These are phyloP conservation scores for Sapayoa aenigma DNA, from an alignment of 2,113 vertebrate genomes.

Conservation along the genomic window DNA sequence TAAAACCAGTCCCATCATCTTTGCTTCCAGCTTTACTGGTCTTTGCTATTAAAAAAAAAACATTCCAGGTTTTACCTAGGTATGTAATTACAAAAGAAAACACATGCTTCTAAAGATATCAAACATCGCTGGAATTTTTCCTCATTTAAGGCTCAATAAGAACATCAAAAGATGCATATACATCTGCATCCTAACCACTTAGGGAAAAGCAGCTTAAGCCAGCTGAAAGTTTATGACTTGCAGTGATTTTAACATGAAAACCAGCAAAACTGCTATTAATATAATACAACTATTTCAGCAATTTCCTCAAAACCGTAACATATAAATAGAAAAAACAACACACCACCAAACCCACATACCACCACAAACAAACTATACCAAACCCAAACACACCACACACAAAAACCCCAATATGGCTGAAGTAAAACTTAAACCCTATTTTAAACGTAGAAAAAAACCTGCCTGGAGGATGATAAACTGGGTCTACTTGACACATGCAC, in stretches of 20 bases:
- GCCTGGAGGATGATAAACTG: neutral
- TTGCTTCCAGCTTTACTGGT: slow-evolving; percentile 82
- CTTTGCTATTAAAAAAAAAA: slow-evolving; percentile 56
- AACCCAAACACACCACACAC: neutral
- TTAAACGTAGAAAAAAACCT: neutral
- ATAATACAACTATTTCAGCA: neutral
- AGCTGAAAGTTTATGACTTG: neutral
- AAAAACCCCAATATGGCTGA: fast-evolving
- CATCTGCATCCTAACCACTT: neutral
- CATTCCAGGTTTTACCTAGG: neutral
- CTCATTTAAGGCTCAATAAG: neutral
- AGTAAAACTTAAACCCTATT: neutral
- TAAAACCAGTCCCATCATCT: slow-evolving; percentile 85
- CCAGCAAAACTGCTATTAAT: neutral
- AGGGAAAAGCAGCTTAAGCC: neutral
- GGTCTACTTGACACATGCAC: neutral
- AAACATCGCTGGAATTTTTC: neutral
- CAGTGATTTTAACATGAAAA: neutral
- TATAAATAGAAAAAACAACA: neutral
- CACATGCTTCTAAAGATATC: neutral
- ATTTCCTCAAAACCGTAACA: neutral
- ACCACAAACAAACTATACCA: neutral
- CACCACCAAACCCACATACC: neutral
- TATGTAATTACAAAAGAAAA: neutral
- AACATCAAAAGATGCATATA: neutral